Evolutionary conservation across 2,888 invertebrate genomes (phyloP).

Genomic region (Panzeria rudis): DNA sequence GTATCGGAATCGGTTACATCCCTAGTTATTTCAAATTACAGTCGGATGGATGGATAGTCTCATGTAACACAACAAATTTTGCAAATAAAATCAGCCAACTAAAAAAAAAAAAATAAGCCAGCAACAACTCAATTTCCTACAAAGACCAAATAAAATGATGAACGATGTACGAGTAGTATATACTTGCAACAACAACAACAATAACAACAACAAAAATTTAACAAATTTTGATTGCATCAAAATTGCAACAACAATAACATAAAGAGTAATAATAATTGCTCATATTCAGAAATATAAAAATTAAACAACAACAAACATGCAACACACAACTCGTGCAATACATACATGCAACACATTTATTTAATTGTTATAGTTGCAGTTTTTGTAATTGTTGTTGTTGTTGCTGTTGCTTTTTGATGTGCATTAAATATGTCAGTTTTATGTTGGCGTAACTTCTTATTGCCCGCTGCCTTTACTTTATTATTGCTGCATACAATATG

Average conservation of each 20-base stretch:
- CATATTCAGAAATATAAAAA: slow-evolving; percentile 38
- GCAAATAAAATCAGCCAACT: slow-evolving; percentile 22
- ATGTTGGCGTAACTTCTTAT: slow-evolving; percentile 65
- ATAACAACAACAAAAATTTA: slow-evolving; percentile 19
- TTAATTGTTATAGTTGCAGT: slow-evolving; percentile 19
- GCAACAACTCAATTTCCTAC: slow-evolving; percentile 48
- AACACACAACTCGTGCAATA: slow-evolving; percentile 13
- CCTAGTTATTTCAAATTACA: slow-evolving; percentile 25
- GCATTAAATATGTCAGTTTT: slow-evolving; percentile 53
- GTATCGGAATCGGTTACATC: too few species aligned
- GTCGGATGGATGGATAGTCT: slow-evolving; percentile 29
- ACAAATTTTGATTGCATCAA: slow-evolving; percentile 69
- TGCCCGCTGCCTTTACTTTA: not conserved
- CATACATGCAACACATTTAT: slow-evolving; percentile 34
- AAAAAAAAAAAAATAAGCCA: not conserved
- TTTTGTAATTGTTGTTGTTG: slow-evolving; percentile 5
- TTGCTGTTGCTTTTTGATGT: slow-evolving; percentile 49
- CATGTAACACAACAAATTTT: slow-evolving; percentile 35
- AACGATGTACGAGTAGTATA: not conserved
- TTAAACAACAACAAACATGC: slow-evolving; percentile 27
- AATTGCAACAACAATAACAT: slow-evolving; percentile 22
- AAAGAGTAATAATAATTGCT: slow-evolving; percentile 51
- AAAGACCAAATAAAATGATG: slow-evolving; percentile 38
- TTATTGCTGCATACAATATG: slow-evolving; percentile 25
- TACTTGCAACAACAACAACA: slow-evolving; percentile 30